Conservation (phyloP, 37 sponge, comb jelly and placozoan genomes). For the Bolinopsis microptera region DNA sequence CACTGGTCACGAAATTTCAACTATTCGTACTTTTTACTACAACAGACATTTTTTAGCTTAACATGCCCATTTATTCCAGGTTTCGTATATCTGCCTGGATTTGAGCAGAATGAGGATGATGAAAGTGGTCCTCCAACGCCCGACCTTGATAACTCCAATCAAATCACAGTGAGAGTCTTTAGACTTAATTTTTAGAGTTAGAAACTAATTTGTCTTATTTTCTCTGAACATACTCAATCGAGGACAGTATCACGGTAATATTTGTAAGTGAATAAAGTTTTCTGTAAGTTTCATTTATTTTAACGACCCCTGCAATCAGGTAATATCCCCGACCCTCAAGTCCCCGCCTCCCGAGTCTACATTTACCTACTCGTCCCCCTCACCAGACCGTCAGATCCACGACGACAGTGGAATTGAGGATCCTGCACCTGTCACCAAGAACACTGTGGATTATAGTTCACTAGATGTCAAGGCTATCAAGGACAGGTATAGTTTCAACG, state of each 20-base stretch:
- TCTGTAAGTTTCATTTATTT: too few species aligned
- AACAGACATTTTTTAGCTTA: too few species aligned
- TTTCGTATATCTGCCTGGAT: constrained; percentile 22
- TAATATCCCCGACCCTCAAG: neutral
- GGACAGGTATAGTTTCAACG: constrained; percentile 48
- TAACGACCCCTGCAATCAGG: too few species aligned
- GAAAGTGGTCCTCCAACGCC: constrained; percentile 13
- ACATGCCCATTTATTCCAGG: neutral
- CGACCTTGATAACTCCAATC: neutral
- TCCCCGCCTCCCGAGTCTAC: neutral
- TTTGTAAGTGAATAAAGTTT: too few species aligned
- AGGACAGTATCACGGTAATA: too few species aligned
- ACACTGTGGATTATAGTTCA: constrained; percentile 57
- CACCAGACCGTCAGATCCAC: constrained; percentile 1
- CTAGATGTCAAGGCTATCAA: constrained; percentile 52
- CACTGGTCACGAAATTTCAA: too few species aligned
- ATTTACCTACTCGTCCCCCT: constrained; percentile 12
- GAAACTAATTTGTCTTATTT: too few species aligned
- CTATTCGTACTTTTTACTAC: too few species aligned
- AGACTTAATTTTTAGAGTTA: neutral
- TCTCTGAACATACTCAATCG: too few species aligned
- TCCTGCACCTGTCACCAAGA: constrained; percentile 14
- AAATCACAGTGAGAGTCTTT: neutral
- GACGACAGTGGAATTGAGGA: constrained; percentile 65
- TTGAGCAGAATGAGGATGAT: neutral